A percentile compares a stretch with the other conserved stretches of the same genome.
phyloP scores from a whole-genome alignment of 2,113 vertebrate species.

The Gallinago media region DNA sequence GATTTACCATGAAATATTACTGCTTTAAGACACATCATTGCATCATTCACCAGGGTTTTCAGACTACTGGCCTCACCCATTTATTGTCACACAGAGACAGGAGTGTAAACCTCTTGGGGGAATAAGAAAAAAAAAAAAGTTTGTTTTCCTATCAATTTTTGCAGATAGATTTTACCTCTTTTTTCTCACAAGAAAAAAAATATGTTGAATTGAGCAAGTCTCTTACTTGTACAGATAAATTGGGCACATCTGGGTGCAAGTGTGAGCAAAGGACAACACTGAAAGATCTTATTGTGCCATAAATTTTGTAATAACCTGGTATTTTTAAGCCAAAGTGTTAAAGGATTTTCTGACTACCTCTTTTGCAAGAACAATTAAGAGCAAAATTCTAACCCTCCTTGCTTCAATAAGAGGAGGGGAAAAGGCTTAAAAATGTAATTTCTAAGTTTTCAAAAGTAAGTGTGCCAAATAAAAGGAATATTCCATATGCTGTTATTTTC shows the following conservation, averaged over 20 bases:
- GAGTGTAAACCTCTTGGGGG: not conserved
- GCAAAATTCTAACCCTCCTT: not conserved
- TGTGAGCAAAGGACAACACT: not conserved
- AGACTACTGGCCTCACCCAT: constrained; percentile 13
- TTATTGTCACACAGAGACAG: constrained; percentile 18
- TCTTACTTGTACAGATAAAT: not conserved
- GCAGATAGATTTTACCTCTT: not conserved
- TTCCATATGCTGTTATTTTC: not conserved
- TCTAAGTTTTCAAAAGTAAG: not conserved
- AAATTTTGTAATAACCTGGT: not conserved
- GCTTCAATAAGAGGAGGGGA: not conserved
- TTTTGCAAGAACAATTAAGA: not conserved
- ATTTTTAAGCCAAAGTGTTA: not conserved
- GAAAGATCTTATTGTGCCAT: not conserved
- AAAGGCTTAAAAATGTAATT: not conserved
- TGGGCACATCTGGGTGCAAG: not conserved
- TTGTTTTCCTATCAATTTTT: constrained; percentile 5
- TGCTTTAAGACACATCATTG: constrained; percentile 28
- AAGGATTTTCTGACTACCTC: not conserved
- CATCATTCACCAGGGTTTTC: constrained; percentile 16
- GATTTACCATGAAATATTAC: constrained; percentile 37
- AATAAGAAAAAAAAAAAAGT: not conserved
- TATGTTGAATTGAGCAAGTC: not conserved
- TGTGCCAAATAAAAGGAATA: not conserved
- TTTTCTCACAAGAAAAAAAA: not conserved